Base-by-base conservation (phyloP, 2,113 vertebrate genomes). In the Mobula hypostoma region DNA sequence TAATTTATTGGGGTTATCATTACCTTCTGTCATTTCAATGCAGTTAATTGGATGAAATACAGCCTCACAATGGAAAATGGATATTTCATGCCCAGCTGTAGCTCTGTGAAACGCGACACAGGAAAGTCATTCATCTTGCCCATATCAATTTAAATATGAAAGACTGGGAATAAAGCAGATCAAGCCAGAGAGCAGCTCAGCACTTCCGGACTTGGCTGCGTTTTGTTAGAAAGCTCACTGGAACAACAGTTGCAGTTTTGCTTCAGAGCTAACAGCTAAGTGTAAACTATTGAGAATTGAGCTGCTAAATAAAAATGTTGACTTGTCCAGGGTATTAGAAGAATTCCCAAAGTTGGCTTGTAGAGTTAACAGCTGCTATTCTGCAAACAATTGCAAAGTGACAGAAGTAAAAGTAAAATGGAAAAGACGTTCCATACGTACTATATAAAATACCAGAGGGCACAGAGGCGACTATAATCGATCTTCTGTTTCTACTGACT, bases 331-430 rank as follows among this genome's bases (percentile, higher is more conserved):
- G 14, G 61, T 90, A 7, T 90, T 66, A 66, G 29, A 63, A 66
- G 58, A 32, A 90, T 66, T 90, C 61, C 61, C 58, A 66, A 66
- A 19, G 58, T 90, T 17, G 85, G 58, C 63, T 90, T 15, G 85
- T 66, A 29, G 85, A 63, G 61, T 29, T 90, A 66, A 90, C 29
- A 7, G 61, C 85, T 19, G 61, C 61, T 66, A 32, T 66, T 90
- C 61, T 66, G 85, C 58, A 66, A 90, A 32, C 85, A 66, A 90
- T 32, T 66, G 61, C 61, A 90, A 90, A 66, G 85, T 32, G 85
- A 66, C 85, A 66, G 85, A 90, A 90, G 29, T 90, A 90, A 74
- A 90, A 66, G 14, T 66, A 66, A 32, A 90, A 90, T 66, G 85
- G 85, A 90, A 90, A 63, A 66, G 29, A n/a, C 17, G 61, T n/a